Conservation (phyloP, 2,888 invertebrate species). For the Ichneumon xanthorius region DNA sequence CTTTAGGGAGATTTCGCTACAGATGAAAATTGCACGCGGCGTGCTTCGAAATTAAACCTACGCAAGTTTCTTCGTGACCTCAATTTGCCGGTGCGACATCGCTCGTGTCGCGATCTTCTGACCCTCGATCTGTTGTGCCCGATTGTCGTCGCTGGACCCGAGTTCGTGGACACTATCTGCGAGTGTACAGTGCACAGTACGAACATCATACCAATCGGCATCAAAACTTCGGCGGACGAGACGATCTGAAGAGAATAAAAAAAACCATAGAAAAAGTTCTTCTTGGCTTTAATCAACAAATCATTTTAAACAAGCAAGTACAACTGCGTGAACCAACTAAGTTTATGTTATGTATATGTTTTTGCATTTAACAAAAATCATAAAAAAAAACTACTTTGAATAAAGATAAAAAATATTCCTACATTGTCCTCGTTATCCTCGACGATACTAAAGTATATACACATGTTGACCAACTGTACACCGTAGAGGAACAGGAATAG, state of each 20-base stretch:
- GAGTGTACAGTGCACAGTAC: slow-evolving; percentile 92
- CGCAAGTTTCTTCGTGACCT: slow-evolving; percentile 77
- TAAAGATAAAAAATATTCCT: slow-evolving; percentile 76
- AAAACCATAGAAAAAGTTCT: background rate
- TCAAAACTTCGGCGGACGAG: slow-evolving; percentile 89
- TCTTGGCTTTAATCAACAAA: background rate
- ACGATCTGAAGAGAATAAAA: slow-evolving; percentile 85
- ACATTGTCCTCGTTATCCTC: slow-evolving; percentile 86
- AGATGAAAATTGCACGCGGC: background rate
- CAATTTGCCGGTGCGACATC: slow-evolving; percentile 80
- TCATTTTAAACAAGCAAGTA: background rate
- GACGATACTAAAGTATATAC: slow-evolving; percentile 85
- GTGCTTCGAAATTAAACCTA: slow-evolving; percentile 66
- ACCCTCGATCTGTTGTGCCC: slow-evolving; percentile 76
- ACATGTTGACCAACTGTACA: slow-evolving; percentile 89
- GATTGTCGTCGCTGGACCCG: slow-evolving; percentile 77
- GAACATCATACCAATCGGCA: slow-evolving; percentile 91
- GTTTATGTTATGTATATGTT: background rate
- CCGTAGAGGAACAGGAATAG: slow-evolving; percentile 92
- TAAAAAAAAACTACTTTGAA: slow-evolving; percentile 80
- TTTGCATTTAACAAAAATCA: background rate
- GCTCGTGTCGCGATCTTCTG: slow-evolving; percentile 77
- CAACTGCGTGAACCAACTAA: background rate
- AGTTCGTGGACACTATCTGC: slow-evolving; percentile 91
- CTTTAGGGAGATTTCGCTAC: background rate